Percentiles rank a stretch among this genome's conserved stretches.
These are phyloP conservation scores for fruit fly (Drosophila melanogaster) DNA, from an alignment of 1,140 invertebrate genomes.

Conservation along the genomic window Release_6_plus_ISO1_MT NT_033779.5:15707501-15708000, in stretches of 20 bases:
- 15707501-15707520: constrained; percentile 24
- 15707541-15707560: constrained; percentile 71
- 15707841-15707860: constrained; percentile 23
- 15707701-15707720: constrained; percentile 61
- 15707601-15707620: not conserved
- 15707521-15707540: constrained; percentile 5
- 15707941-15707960: constrained; percentile 89
- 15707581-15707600: constrained; percentile 37
- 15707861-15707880: constrained; percentile 35
- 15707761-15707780: constrained; percentile 48
- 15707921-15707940: constrained; percentile 5
- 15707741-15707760: constrained; percentile 66
- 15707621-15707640: too few relatives aligned
- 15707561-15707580: constrained; percentile 80
- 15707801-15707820: constrained; percentile 32
- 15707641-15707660: constrained; percentile 24
- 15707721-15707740: constrained; percentile 68
- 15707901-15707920: constrained; percentile 3
- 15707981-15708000: constrained; percentile 94
- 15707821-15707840: constrained; percentile 56
- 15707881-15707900: constrained; percentile 17
- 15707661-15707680: constrained; percentile 24
- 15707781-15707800: constrained; percentile 66
- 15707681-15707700: constrained; percentile 67
- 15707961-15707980: constrained; percentile 94